phyloP scores from a whole-genome alignment of 1,140 invertebrate species.

The Diuraphis noxia region DNA sequence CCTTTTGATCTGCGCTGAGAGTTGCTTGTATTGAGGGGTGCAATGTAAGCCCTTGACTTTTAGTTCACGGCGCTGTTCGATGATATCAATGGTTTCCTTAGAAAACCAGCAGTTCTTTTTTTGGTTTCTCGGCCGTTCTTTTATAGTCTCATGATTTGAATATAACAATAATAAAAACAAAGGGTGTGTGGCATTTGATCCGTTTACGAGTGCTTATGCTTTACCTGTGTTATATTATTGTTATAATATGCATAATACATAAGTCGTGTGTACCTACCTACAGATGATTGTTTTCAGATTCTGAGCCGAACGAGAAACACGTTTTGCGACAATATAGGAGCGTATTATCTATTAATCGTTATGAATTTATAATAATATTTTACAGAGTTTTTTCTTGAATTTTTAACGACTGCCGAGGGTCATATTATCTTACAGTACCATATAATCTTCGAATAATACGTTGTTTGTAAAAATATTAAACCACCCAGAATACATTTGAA shows the following conservation, averaged over 20 bases:
- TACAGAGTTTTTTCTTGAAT: not conserved
- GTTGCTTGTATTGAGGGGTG: slow-evolving; percentile 26
- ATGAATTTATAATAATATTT: not conserved
- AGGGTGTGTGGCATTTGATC: not conserved
- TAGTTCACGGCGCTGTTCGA: slow-evolving; percentile 39
- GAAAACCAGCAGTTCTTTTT: slow-evolving; percentile 36
- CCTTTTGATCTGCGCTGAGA: slow-evolving; percentile 18
- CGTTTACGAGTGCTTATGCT: not conserved
- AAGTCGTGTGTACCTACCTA: not conserved
- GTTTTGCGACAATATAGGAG: no score
- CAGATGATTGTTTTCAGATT: not conserved
- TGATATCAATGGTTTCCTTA: slow-evolving; percentile 32
- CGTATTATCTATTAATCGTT: not conserved
- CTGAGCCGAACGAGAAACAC: not conserved
- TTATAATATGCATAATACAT: not conserved
- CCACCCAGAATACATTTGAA: not conserved
- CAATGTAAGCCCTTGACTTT: slow-evolving; percentile 14
- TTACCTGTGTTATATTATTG: not conserved
- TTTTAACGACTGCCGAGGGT: not conserved
- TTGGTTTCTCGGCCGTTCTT: slow-evolving; percentile 38
- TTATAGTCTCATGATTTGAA: slow-evolving; percentile 30
- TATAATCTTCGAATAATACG: not conserved
- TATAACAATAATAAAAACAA: not conserved
- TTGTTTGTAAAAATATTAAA: slow-evolving; percentile 12
- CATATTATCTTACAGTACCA: not conserved